Base-by-base conservation (phyloP, 2,113 vertebrate genomes). In the Toxostoma redivivum region DNA sequence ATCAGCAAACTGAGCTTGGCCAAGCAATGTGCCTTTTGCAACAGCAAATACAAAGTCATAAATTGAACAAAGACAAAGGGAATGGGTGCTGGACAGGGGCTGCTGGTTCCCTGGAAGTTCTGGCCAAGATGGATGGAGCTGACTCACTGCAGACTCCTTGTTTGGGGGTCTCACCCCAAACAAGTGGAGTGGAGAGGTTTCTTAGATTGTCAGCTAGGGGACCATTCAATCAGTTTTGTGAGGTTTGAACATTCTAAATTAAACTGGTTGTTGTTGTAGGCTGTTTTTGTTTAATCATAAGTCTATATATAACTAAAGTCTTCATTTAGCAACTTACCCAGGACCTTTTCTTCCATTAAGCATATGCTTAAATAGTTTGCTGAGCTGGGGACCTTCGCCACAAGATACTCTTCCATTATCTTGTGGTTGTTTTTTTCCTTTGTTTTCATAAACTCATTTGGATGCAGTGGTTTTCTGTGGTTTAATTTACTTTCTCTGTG, bases 401-500 rank as follows among this genome's bases (percentile, higher is more conserved):
- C 65, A 81, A 86, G 69, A 67, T 78, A 25, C 42, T 89, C 70
- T 81, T 87, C 62, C 62, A 44, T 77, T 85, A 72, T 58, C 50
- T 58, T 71, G 56, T 4, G 12, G 65, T 50, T 70, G 12, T 1
- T 54, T 78, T 87, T 86, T 33, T 7, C 20, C 23, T 30, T 77
- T 80, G 42, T 38, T 86, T 96, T 91, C 87, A 86, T 69, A 80
- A 92, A 94, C 87, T 94, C 79, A 86, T 95, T 95, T 95, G 47
- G 71, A 93, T 86, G 58, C 79, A 88, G 54, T 71, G 74, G 61
- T 95, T 96, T 97, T 93, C 62, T 86, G 92, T 90, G 66, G 78
- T 82, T 92, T 95, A 90, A 95, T 95, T 95, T 95, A 93, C 85
- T 96, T 97, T 94, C 90, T 73, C 71, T 92, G 31, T 93, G 81